Base-by-base conservation (phyloP, 2,888 invertebrate species). In the Formica aserva region DNA sequence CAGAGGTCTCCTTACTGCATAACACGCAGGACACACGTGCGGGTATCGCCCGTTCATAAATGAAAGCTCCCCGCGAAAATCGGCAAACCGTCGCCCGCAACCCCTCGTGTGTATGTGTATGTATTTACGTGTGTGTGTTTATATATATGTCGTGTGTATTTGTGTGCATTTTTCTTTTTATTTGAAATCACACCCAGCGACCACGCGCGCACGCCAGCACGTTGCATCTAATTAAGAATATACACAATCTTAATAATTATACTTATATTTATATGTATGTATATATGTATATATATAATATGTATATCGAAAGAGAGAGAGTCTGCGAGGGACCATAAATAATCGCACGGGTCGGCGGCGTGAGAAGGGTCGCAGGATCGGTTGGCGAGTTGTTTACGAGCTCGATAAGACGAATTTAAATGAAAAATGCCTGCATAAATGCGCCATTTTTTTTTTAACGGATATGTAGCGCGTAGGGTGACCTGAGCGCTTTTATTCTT, bases 351-450 rank as follows among this genome's bases (percentile, higher is more conserved):
- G 66, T 62, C 72, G 78, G 63, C 71, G 75, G 71, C 45, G 18
- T 57, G 18, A 55, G 60, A 60, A 67, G 84, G 86, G 82, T 84
- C 84, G 86, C 86, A 86, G 88, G 74, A 86, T 85, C 85, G 83
- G 85, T 83, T 86, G 80, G 85, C 83, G 52, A 65, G 55, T 67
- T 76, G 57, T 78, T 78, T 35, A 72, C 71, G 65, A 75, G 66
- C 65, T 66, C 82, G 65, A 82, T 84, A 72, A 77, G 80, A 76
- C 69, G 67, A 22, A 35, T 80, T 52, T 72, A 66, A 76, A 90
- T 89, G 86, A 87, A 91, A 92, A 93, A 93, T 93, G 93, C 92
- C 89, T 92, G 91, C 90, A 91, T 92, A 93, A 93, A 93, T 93
- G 93, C 92, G 92, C 91, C 90, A 91, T 91, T 91, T 48, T 48